These are phyloP conservation scores for Holocentrus rufus DNA, from an alignment of 2,797 vertebrate genomes.

Conservation along the genomic window DNA sequence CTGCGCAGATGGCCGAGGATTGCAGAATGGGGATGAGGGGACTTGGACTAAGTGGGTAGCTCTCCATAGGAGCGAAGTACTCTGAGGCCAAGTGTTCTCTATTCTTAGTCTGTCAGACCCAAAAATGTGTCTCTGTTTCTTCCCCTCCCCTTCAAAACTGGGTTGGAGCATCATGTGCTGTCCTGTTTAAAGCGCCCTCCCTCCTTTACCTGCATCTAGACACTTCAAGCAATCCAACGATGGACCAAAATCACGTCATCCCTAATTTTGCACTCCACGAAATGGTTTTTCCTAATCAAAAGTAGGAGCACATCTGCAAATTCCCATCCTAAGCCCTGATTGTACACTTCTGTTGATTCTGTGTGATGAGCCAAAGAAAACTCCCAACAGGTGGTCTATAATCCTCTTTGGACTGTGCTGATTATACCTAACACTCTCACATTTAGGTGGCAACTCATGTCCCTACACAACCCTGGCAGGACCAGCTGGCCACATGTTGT, in stretches of 20 bases:
- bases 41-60: conserved; percentile 42
- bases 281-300: conserved; percentile 52
- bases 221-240: conserved; percentile 30
- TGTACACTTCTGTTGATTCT: conserved; percentile 38
- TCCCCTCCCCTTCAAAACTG: conserved; percentile 66
- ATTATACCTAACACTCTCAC: conserved; percentile 44
- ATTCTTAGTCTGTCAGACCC: conserved; percentile 72
- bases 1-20: conserved; percentile 29
- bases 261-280: conserved; percentile 57
- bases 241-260: conserved; percentile 42
- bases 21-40: conserved; percentile 43
- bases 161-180: conserved; percentile 59
- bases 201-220: conserved; percentile 54
- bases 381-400: conserved; percentile 45
- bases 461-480: conserved; percentile 5
- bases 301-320: conserved; percentile 32
- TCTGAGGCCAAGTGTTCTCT: conserved; percentile 63
- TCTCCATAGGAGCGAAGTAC: conserved; percentile 54
- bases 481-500: conserved; percentile 2
- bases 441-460: conserved; percentile 37
- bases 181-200: conserved; percentile 62
- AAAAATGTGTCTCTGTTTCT: conserved; percentile 49
- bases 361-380: conserved; percentile 59
- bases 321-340: conserved; percentile 27
- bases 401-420: conserved; percentile 47